Conservation (phyloP, 2,888 invertebrate species). For the Mesorhabditis spiculigera region DNA sequence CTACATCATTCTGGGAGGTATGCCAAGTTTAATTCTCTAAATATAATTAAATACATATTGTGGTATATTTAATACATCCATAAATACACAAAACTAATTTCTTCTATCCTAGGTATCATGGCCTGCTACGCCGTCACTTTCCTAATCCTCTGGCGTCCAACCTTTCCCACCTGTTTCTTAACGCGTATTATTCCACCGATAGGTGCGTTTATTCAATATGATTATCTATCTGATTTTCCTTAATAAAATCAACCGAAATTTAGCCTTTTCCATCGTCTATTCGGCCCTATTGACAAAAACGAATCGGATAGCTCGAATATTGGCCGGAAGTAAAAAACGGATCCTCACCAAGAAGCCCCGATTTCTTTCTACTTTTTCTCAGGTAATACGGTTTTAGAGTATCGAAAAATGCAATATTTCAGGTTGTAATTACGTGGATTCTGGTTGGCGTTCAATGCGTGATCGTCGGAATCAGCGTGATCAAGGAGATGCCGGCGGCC, state of each 20-base stretch:
- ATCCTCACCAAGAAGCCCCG: slow-evolving; percentile 83
- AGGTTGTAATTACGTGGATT: slow-evolving; percentile 76
- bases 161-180: slow-evolving; percentile 69
- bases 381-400: slow-evolving; percentile 60
- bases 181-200: slow-evolving; percentile 65
- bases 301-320: slow-evolving; percentile 89
- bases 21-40: background rate
- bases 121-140: slow-evolving; percentile 90
- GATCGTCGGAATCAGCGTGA: slow-evolving; percentile 68
- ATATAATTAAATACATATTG: too few species aligned
- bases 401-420: slow-evolving; percentile 15
- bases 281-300: slow-evolving; percentile 94
- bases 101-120: slow-evolving; percentile 65
- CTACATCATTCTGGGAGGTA: slow-evolving; percentile 78
- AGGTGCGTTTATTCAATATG: too few species aligned
- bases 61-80: too few species aligned
- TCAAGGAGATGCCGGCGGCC: slow-evolving; percentile 64
- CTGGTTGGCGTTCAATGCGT: slow-evolving; percentile 82
- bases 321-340: slow-evolving; percentile 91
- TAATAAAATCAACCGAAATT: slow-evolving; percentile 51
- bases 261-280: slow-evolving; percentile 94
- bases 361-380: slow-evolving; percentile 86
- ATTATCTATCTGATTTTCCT: too few species aligned
- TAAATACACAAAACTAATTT: too few species aligned
- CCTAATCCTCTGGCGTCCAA: slow-evolving; percentile 76